phyloP scores from a whole-genome alignment of 2,113 vertebrate genomes.

The Sinocyclocheilus grahami region DNA sequence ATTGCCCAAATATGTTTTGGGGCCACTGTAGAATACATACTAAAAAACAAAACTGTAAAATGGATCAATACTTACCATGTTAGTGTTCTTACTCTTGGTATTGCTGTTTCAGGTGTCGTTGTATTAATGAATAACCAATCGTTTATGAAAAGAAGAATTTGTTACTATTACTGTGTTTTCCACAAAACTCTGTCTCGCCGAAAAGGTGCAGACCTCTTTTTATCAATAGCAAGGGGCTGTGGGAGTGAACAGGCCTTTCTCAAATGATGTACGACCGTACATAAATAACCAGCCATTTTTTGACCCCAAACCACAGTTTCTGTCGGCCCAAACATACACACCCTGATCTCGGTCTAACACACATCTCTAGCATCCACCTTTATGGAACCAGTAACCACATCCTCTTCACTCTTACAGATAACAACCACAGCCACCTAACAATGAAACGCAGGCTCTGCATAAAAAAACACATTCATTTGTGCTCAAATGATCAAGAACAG shows the following conservation, averaged over 20 bases:
- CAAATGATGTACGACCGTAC: constrained; percentile 45
- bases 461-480: not conserved
- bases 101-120: not conserved
- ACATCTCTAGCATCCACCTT: constrained; percentile 34
- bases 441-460: not conserved
- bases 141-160: not conserved
- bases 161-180: constrained; percentile 10
- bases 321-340: constrained; percentile 29
- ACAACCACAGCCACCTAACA: constrained; percentile 48
- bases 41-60: not conserved
- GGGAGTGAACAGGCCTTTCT: constrained; percentile 25
- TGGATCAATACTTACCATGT: not conserved
- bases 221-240: constrained; percentile 6
- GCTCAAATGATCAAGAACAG: not conserved
- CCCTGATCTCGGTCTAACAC: constrained; percentile 53
- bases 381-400: constrained; percentile 74
- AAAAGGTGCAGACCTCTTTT: not conserved
- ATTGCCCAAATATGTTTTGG: not conserved
- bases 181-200: not conserved
- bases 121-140: not conserved
- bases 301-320: constrained; percentile 16
- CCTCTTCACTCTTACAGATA: constrained; percentile 76
- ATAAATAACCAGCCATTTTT: constrained; percentile 36
- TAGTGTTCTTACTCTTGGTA: not conserved
- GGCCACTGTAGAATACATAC: not conserved